phyloP scores from a whole-genome alignment of 2,888 invertebrate genomes.

The Yponomeuta cagnagella region DNA sequence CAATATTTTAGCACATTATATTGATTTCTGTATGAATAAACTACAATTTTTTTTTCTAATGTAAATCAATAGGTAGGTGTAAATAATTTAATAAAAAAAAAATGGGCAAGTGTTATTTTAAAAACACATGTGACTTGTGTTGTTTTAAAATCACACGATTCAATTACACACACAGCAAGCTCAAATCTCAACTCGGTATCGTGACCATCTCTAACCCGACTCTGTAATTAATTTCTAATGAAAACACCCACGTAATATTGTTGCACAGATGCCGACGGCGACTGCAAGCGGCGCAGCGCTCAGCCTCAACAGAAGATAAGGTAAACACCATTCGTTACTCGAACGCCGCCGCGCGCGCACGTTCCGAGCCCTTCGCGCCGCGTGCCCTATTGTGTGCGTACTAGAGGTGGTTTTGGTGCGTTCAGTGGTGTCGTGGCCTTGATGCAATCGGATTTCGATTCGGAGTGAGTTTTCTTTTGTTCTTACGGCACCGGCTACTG shows the following conservation, averaged over 20 bases:
- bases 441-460: slow-evolving; percentile 5
- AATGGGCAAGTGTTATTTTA: too few species aligned
- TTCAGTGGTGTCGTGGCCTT: neutral
- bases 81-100: too few species aligned
- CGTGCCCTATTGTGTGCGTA: slow-evolving; percentile 11
- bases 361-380: slow-evolving; percentile 25
- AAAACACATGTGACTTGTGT: too few species aligned
- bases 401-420: neutral
- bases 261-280: slow-evolving; percentile 51
- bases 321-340: slow-evolving; percentile 50
- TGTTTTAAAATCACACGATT: too few species aligned
- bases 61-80: too few species aligned
- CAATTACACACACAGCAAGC: too few species aligned
- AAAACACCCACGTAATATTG: slow-evolving; percentile 39
- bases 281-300: slow-evolving; percentile 42
- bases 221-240: neutral
- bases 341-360: slow-evolving; percentile 39
- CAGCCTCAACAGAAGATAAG: slow-evolving; percentile 68
- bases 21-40: too few species aligned
- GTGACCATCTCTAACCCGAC: slow-evolving; percentile 32
- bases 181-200: neutral
- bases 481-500: neutral
- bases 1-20: too few species aligned
- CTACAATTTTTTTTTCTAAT: too few species aligned
- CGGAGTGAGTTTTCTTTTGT: slow-evolving; percentile 7